phyloP scores from a whole-genome alignment of 2,797 vertebrate species.

The Rhinichthys osculus region DNA sequence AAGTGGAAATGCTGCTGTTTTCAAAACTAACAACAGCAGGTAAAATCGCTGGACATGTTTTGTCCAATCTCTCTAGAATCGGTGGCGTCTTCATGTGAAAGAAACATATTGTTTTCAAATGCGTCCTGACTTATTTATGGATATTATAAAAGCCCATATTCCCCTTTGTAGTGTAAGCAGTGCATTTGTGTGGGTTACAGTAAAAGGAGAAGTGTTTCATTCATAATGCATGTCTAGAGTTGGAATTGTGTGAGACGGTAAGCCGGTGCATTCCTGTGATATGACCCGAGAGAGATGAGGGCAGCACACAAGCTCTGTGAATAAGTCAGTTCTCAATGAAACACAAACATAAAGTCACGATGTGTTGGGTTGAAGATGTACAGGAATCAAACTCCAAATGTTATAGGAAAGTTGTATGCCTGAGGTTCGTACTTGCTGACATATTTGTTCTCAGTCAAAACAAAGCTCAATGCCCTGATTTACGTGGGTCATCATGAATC shows the following conservation, averaged over 20 bases:
- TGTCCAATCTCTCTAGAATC: not conserved
- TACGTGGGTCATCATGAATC: slow-evolving; percentile 33
- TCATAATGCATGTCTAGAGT: slow-evolving; percentile 28
- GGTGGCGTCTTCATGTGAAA: not conserved
- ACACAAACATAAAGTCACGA: not conserved
- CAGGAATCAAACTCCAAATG: not conserved
- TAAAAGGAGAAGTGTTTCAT: slow-evolving; percentile 30
- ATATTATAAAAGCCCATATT: not conserved
- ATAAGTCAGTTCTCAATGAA: slow-evolving; percentile 25
- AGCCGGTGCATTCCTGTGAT: slow-evolving; percentile 30
- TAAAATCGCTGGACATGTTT: not conserved
- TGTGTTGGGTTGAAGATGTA: not conserved
- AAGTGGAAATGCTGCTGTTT: not conserved
- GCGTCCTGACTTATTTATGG: not conserved
- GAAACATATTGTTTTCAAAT: not conserved
- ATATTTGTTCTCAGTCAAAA: slow-evolving; percentile 20
- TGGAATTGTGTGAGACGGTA: slow-evolving; percentile 31
- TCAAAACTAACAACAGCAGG: not conserved
- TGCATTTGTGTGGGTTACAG: slow-evolving; percentile 14
- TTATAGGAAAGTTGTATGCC: not conserved
- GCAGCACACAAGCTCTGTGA: slow-evolving; percentile 12
- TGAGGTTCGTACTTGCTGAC: not conserved
- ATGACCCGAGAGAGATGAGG: slow-evolving; percentile 35
- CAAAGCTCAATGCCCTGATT: slow-evolving; percentile 21
- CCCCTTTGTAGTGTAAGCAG: not conserved